These are phyloP conservation scores for Meteorus cinctellus DNA, from an alignment of 2,888 invertebrate species.

Conservation along the genomic window DNA sequence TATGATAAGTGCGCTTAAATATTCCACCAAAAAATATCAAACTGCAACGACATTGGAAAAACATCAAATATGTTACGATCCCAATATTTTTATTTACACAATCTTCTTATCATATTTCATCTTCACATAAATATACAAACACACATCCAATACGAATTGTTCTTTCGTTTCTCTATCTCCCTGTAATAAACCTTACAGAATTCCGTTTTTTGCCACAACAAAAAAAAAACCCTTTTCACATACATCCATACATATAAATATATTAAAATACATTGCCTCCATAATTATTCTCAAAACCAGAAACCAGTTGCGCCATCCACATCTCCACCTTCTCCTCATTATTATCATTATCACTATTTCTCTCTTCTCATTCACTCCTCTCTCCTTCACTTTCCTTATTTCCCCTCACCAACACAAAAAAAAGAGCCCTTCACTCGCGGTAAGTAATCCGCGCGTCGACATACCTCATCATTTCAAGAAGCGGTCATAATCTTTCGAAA, in stretches of 20 bases:
- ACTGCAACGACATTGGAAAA: not conserved
- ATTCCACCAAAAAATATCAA: not conserved
- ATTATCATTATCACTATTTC: slow-evolving; percentile 19
- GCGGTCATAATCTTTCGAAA: slow-evolving; percentile 44
- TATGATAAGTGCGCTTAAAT: not conserved
- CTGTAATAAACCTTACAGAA: no score
- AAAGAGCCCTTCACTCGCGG: slow-evolving; percentile 41
- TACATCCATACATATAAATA: no score
- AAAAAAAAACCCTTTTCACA: no score
- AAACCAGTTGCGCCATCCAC: not conserved
- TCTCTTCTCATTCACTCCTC: slow-evolving; percentile 12
- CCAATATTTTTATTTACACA: not conserved
- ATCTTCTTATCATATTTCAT: not conserved
- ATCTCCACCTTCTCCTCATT: slow-evolving; percentile 18
- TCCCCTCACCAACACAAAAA: not conserved
- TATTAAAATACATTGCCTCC: no score
- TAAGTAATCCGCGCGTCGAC: slow-evolving; percentile 50
- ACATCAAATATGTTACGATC: not conserved
- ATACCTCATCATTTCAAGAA: slow-evolving; percentile 50
- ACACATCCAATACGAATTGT: no score
- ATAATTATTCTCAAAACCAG: slow-evolving; percentile 4
- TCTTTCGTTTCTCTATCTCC: no score
- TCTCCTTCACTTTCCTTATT: slow-evolving; percentile 5
- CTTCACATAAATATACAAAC: not conserved
- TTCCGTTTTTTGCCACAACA: no score